Conservation (phyloP, 1,140 invertebrate species). For the Phortica variegata region DNA sequence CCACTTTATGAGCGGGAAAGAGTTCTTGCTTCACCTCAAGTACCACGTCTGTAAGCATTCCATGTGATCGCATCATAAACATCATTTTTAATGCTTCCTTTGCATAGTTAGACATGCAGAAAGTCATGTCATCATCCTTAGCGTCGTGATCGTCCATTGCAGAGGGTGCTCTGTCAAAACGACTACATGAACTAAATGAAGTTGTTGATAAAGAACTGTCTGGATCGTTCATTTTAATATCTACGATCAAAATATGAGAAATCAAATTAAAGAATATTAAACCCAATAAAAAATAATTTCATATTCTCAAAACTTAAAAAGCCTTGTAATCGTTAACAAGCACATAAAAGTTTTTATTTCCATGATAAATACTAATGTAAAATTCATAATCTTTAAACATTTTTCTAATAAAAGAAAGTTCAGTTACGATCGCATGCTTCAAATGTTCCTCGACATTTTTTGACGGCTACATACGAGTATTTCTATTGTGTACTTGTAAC, state of each 20-base stretch:
- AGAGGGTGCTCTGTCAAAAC: slow-evolving; percentile 26
- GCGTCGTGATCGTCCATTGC: slow-evolving; percentile 47
- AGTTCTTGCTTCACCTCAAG: slow-evolving; percentile 80
- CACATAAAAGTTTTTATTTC: background rate
- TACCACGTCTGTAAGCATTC: slow-evolving; percentile 87
- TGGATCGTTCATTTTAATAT: slow-evolving; percentile 42
- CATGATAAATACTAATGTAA: background rate
- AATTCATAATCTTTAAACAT: background rate
- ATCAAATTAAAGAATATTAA: background rate
- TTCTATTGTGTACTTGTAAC: too few species aligned
- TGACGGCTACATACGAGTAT: too few species aligned
- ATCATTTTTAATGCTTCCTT: slow-evolving; percentile 86
- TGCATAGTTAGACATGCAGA: slow-evolving; percentile 80
- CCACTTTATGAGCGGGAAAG: slow-evolving; percentile 88
- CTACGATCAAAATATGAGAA: slow-evolving; percentile 10
- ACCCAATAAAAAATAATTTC: background rate
- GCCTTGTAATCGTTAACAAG: too few species aligned
- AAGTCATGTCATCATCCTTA: slow-evolving; percentile 72
- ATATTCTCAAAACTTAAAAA: too few species aligned
- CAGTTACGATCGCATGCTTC: too few species aligned
- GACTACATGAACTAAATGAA: slow-evolving; percentile 11
- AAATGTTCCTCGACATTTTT: too few species aligned
- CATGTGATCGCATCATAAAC: slow-evolving; percentile 83
- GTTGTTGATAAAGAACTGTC: slow-evolving; percentile 27
- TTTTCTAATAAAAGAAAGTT: too few species aligned